These are phyloP conservation scores for Dryobates pubescens DNA, from an alignment of 2,797 vertebrate genomes.

Conservation along the genomic window DNA sequence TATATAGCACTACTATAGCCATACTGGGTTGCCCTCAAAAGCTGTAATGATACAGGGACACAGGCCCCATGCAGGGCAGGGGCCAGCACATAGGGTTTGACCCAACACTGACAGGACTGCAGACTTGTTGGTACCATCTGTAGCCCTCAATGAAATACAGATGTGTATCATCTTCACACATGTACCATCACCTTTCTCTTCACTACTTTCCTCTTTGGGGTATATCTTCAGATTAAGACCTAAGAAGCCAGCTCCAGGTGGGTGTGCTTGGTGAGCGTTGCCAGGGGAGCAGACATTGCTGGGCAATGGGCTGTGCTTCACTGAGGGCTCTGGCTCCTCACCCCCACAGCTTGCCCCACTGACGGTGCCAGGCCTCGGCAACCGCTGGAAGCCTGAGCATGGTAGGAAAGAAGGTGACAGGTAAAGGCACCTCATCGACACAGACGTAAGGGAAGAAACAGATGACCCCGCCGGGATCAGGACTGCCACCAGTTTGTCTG, in stretches of 20 bases:
- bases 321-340: background rate
- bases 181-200: background rate
- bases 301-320: too few species aligned
- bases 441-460: too few species aligned
- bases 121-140: rapidly evolving
- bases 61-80: rapidly evolving
- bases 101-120: background rate
- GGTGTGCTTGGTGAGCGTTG: rapidly evolving
- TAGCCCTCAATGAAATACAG: background rate
- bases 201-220: too few species aligned
- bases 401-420: background rate
- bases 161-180: rapidly evolving
- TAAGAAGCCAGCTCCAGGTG: rapidly evolving
- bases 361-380: background rate
- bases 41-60: rapidly evolving
- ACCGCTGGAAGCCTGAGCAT: rapidly evolving
- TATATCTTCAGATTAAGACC: background rate
- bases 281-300: rapidly evolving
- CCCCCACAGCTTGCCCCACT: rapidly evolving
- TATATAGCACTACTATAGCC: rapidly evolving
- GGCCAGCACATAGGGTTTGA: rapidly evolving
- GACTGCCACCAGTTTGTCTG: background rate
- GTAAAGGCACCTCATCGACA: background rate
- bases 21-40: rapidly evolving
- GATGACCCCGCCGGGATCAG: background rate